These are phyloP conservation scores for Hypanus sabinus DNA, from an alignment of 2,113 vertebrate species.

Conservation along the genomic window DNA sequence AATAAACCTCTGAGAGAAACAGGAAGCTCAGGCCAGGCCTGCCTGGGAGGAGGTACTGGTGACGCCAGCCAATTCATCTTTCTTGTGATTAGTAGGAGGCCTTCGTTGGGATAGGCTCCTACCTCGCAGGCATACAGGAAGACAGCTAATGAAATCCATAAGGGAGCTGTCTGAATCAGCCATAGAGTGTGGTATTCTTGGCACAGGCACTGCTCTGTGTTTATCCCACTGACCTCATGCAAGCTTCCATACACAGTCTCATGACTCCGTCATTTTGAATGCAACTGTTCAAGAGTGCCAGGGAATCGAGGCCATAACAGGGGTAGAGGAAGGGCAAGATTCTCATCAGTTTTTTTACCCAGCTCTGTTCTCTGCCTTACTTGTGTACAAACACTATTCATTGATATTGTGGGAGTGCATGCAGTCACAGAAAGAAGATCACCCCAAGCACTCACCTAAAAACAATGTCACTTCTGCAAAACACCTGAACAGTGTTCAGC, in stretches of 20 bases:
- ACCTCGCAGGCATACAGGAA: slow-evolving; percentile 32
- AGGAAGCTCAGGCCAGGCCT: not conserved
- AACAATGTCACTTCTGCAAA: not conserved
- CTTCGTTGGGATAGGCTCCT: not conserved
- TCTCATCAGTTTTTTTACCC: not conserved
- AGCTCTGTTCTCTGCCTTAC: not conserved
- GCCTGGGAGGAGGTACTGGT: slow-evolving; percentile 15
- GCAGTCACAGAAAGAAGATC: too few species aligned
- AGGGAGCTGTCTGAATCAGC: slow-evolving; percentile 33
- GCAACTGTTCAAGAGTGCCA: slow-evolving; percentile 5
- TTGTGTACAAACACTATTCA: too few species aligned
- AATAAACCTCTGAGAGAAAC: slow-evolving; percentile 10
- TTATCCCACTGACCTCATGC: slow-evolving; percentile 25
- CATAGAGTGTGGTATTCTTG: slow-evolving; percentile 11
- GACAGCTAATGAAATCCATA: slow-evolving; percentile 32
- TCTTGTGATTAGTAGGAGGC: slow-evolving; percentile 12
- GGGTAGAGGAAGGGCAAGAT: not conserved
- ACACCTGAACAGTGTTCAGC: too few species aligned
- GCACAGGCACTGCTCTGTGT: not conserved
- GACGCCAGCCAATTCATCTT: slow-evolving; percentile 11
- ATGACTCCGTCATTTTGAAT: slow-evolving; percentile 13
- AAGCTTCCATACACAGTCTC: slow-evolving; percentile 11
- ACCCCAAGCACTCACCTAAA: not conserved
- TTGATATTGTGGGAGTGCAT: too few species aligned
- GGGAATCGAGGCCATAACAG: not conserved